These are phyloP conservation scores for Orientallactaga bullata DNA, from an alignment of 2,113 vertebrate species.

Conservation along the genomic window DNA sequence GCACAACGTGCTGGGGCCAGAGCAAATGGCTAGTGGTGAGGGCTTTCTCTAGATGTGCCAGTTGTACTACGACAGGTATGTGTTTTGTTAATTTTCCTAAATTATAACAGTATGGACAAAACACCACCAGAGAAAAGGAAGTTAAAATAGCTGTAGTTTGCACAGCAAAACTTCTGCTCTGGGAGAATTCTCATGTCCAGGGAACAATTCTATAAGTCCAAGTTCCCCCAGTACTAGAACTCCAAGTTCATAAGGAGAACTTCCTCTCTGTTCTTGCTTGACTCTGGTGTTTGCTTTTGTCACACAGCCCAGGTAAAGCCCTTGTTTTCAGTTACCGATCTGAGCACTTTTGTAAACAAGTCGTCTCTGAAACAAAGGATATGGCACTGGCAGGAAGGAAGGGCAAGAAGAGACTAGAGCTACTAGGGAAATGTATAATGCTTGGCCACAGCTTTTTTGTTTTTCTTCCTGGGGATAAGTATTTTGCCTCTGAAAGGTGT, in stretches of 20 bases:
- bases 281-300: neutral
- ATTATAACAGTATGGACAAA: too few species aligned
- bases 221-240: neutral
- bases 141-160: neutral
- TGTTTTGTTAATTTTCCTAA: neutral
- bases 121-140: neutral
- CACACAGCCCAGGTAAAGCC: neutral
- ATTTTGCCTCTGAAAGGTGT: constrained; percentile 36
- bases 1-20: rapidly evolving
- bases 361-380: constrained; percentile 74
- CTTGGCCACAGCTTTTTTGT: constrained; percentile 25
- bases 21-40: rapidly evolving
- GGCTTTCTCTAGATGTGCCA: rapidly evolving
- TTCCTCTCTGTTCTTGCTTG: rapidly evolving
- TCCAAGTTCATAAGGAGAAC: neutral
- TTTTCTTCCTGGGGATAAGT: constrained; percentile 33
- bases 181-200: neutral
- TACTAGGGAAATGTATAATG: neutral
- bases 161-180: neutral
- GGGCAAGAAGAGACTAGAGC: constrained; percentile 58
- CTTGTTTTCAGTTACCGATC: constrained; percentile 58
- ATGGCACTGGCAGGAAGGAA: constrained; percentile 58
- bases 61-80: rapidly evolving
- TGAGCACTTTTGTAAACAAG: constrained; percentile 65
- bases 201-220: neutral